Evolutionary conservation across 1,140 invertebrate species (phyloP).

Genomic region (Episyrphus balteatus): DNA sequence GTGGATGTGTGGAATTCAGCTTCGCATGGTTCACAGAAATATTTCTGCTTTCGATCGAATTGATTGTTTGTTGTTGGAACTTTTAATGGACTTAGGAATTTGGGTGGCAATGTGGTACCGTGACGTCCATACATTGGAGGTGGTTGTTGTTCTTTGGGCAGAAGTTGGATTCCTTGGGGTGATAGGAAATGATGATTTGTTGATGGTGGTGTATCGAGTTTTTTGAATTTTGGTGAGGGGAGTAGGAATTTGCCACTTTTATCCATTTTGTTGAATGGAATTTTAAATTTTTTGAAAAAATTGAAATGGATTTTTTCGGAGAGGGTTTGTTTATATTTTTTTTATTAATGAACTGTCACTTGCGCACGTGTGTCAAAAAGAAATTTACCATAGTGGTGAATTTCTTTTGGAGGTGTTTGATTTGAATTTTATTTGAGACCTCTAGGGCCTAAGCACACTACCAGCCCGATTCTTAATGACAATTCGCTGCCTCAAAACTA

Average conservation of each 20-base stretch:
- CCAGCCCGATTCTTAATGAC: too few species aligned
- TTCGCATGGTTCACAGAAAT: conserved; percentile 64
- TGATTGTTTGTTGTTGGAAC: conserved; percentile 6
- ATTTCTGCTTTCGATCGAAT: conserved; percentile 16
- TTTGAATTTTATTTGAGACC: too few species aligned
- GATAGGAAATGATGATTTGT: conserved; percentile 21
- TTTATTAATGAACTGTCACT: too few species aligned
- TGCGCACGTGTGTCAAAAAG: too few species aligned
- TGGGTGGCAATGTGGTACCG: conserved; percentile 30
- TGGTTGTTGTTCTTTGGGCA: conserved; percentile 29
- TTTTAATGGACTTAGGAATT: conserved; percentile 11
- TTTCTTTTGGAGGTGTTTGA: too few species aligned
- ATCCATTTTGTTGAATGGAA: conserved; percentile 14
- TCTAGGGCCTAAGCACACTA: too few species aligned
- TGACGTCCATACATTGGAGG: conserved; percentile 36
- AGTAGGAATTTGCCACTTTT: conserved; percentile 18
- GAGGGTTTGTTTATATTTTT: too few species aligned
- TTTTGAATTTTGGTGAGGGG: conserved; percentile 26
- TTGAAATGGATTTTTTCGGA: too few species aligned
- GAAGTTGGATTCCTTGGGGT: conserved; percentile 29
- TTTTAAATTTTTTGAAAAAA: too few species aligned
- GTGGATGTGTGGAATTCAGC: conserved; percentile 50
- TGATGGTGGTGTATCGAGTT: conserved; percentile 2
- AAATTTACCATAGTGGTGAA: too few species aligned
- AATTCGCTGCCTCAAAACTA: too few species aligned